phyloP scores from a whole-genome alignment of 2,888 invertebrate genomes.

The Griposia aprilina region DNA sequence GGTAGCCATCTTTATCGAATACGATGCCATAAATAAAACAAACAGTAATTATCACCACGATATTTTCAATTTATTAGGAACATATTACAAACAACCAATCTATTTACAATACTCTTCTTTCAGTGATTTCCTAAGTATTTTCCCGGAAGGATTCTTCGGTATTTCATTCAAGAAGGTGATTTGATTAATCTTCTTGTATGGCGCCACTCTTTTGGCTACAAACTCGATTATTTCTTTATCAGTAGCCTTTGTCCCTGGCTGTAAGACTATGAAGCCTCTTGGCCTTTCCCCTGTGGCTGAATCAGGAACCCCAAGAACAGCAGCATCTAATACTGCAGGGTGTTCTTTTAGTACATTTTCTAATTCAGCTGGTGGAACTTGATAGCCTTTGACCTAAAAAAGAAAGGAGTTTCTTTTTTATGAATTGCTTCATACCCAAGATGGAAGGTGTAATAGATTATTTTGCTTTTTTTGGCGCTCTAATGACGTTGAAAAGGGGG shows the following conservation, averaged over 20 bases:
- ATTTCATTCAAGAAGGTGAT: constrained; percentile 92
- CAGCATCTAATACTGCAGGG: constrained; percentile 94
- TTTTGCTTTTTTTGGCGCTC: background rate
- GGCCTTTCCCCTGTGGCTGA: constrained; percentile 93
- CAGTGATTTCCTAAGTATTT: constrained; percentile 92
- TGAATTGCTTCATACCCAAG: background rate
- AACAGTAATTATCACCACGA: background rate
- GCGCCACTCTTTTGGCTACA: constrained; percentile 92
- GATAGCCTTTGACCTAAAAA: constrained; percentile 91
- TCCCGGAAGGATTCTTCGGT: constrained; percentile 94
- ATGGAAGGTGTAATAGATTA: too few relatives aligned
- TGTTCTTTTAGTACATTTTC: constrained; percentile 94
- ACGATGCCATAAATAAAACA: background rate
- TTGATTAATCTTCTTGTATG: constrained; percentile 94
- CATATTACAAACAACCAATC: background rate
- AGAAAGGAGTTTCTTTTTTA: constrained; percentile 8
- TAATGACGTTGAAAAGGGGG: background rate
- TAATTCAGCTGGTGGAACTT: constrained; percentile 97
- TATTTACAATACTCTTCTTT: constrained; percentile 76
- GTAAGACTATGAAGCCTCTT: constrained; percentile 93
- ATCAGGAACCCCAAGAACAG: constrained; percentile 95
- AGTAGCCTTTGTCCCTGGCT: constrained; percentile 82
- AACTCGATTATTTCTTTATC: constrained; percentile 91
- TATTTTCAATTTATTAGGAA: background rate
- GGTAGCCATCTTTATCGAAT: background rate